A percentile compares a stretch with the other conserved stretches of the same genome.
Conservation (phyloP, 2,113 vertebrate species). For the Hippocampus zosterae region DNA sequence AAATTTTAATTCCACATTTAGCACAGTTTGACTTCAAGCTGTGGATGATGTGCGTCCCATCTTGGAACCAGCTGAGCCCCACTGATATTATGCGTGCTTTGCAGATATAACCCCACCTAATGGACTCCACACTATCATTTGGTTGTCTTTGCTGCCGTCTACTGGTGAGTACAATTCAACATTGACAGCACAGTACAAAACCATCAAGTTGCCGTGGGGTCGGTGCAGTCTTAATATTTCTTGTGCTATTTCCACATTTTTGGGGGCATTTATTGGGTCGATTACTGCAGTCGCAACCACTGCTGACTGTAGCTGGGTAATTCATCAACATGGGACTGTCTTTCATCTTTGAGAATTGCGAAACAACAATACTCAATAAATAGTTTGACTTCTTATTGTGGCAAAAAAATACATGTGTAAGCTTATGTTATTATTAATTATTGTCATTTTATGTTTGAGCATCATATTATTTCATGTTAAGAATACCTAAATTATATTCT, state of each 20-base stretch:
- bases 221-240: neutral
- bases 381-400: no score
- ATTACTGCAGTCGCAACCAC: constrained; percentile 4
- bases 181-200: neutral
- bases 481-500: no score
- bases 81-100: neutral
- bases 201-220: neutral
- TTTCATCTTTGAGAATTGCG: no score
- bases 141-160: constrained; percentile 56
- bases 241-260: neutral
- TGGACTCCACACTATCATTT: neutral
- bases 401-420: no score
- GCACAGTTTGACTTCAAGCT: neutral
- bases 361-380: no score
- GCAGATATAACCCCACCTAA: neutral
- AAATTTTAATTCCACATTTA: no score
- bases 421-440: no score
- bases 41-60: no score
- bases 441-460: no score
- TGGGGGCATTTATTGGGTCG: neutral
- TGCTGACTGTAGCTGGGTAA: neutral
- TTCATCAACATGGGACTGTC: no score
- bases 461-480: no score
- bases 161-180: constrained; percentile 15
- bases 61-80: neutral